phyloP scores from a whole-genome alignment of 2,888 invertebrate genomes.

The Nipponacmea schrenckii region DNA sequence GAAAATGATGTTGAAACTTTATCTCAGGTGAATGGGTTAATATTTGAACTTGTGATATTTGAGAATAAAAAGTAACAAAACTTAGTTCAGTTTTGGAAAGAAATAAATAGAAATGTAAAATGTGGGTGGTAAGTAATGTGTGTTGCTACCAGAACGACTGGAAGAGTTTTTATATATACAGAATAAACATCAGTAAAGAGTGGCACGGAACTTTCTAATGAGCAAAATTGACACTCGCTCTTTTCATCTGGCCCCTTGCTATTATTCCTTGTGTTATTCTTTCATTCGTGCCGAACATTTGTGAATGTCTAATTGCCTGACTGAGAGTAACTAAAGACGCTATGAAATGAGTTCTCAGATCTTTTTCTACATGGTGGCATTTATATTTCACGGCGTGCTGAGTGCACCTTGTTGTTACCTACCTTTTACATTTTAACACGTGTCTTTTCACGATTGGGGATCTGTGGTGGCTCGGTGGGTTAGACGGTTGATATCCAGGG shows the following conservation, averaged over 20 bases:
- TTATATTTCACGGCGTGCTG: neutral
- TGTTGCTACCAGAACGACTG: neutral
- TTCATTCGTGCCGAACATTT: constrained; percentile 7
- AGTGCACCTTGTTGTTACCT: neutral
- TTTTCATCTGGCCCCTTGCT: constrained; percentile 8
- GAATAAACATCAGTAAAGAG: constrained; percentile 4
- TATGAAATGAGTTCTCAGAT: neutral
- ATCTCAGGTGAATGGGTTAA: too few relatives aligned
- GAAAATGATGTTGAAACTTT: too few relatives aligned
- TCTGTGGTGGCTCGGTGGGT: too few relatives aligned
- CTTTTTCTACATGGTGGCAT: neutral
- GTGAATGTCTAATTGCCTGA: constrained; percentile 3
- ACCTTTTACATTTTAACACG: neutral
- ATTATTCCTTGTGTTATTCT: constrained; percentile 2
- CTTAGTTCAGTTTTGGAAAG: too few relatives aligned
- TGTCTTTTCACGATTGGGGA: too few relatives aligned
- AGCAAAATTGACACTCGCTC: constrained; percentile 5
- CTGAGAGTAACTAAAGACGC: constrained; percentile 6
- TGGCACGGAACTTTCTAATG: constrained; percentile 3
- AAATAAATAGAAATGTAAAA: too few relatives aligned
- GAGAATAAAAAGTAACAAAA: too few relatives aligned
- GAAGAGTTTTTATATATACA: constrained; percentile 4
- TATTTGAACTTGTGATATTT: too few relatives aligned
- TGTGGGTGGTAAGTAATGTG: too few relatives aligned
- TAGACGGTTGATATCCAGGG: too few relatives aligned